Base-by-base conservation (phyloP, 2,888 invertebrate genomes). In the Sympetrum striolatum region DNA sequence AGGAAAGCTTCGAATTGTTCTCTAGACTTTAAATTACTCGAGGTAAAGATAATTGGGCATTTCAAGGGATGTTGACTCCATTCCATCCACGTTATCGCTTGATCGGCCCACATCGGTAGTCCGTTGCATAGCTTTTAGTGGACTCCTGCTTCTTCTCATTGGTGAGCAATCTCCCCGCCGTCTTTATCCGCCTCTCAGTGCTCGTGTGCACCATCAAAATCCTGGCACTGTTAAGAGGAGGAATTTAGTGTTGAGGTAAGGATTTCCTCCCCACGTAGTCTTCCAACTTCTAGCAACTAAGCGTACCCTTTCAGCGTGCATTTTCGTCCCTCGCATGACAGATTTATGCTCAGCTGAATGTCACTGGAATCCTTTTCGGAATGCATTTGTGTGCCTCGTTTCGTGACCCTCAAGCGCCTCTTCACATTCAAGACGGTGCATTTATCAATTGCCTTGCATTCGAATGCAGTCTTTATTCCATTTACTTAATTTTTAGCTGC, bases 321-420 rank as follows among this genome's bases (percentile, higher is more conserved):
- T 31, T 73, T 31, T 10, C 31, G n/a, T 73, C 31, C 3, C 73
- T 73, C 25, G 25, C 73, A 64, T 80, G 37, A 37, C 80, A 44
- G 80, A 80, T 80, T 80, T 80, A 80, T 80, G 80, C 39, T 44
- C 37, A 22, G 80, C 80, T 80, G 44, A 80, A 80, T n/a, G 80
- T 80, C 80, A 44, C 44, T 2, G 80, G 22, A 37, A 48, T 64
- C 58, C 60, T 64, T 60, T 35, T n/a, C 86, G 60, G 44, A 35
- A 44, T 58, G 58, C 53, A 15, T 15, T 82, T 58, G 10, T 15
- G 58, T 10, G 35, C 82, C 12, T 22, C 53, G 82, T 15, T 82
- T 82, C 35, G 14, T 64, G 64, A 64, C n/a, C n/a, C 64, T 64
- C 64, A 4, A n/a, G n/a, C 8, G 64, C n/a, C n/a, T 64, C 73